phyloP scores from a whole-genome alignment of 2,113 vertebrate species.

The Silurus meridionalis region DNA sequence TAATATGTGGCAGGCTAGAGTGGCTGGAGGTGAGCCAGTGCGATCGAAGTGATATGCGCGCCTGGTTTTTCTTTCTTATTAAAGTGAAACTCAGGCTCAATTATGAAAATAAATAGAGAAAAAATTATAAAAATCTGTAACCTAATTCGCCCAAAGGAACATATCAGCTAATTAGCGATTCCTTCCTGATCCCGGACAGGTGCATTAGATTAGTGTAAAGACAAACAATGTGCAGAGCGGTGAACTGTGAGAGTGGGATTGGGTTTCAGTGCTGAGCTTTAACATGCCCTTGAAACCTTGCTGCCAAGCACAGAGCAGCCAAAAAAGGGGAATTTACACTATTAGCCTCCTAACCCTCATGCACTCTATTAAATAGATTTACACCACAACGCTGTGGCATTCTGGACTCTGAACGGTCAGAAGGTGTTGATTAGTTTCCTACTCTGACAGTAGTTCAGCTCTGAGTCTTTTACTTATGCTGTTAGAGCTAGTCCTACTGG shows the following conservation, averaged over 20 bases:
- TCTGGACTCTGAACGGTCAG: not conserved
- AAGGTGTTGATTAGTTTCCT: not conserved
- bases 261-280: not conserved
- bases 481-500: too few species aligned
- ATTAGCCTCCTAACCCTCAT: not conserved
- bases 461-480: too few species aligned
- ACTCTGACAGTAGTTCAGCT: not conserved
- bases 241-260: not conserved
- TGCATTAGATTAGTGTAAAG: not conserved
- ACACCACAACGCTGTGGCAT: not conserved
- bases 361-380: not conserved
- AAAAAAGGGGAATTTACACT: not conserved
- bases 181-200: not conserved
- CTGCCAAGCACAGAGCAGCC: not conserved
- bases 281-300: slow-evolving; percentile 14
- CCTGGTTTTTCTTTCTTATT: not conserved
- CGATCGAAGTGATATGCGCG: not conserved
- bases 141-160: not conserved
- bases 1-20: not conserved
- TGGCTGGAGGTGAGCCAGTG: not conserved
- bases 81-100: not conserved
- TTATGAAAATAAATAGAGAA: not conserved
- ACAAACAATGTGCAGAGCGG: not conserved
- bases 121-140: not conserved
- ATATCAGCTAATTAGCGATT: not conserved